Evolutionary conservation across 2,113 vertebrate species (phyloP), one percentile per base, ranked within the genome.

Genomic region (Chascanopsetta lugubris): DNA sequence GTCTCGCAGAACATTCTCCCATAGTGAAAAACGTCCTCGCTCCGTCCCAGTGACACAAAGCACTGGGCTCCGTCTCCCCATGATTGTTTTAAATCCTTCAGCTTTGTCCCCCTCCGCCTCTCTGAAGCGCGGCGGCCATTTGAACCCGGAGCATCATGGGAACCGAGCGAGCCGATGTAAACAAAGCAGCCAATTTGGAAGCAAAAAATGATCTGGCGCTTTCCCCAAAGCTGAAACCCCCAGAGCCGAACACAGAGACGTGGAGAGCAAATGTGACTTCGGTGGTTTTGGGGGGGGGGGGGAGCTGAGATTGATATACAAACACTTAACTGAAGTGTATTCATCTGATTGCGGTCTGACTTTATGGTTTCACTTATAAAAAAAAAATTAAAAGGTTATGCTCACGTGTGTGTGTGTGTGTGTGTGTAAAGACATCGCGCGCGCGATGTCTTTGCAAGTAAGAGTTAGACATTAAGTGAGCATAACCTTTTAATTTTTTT

Each of bases 181-280:
- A 42, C 67, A 84, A 80, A 87, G 25, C 55, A 86, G 82, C 85
- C 83, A 85, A 90, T 90, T 90, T 88, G 57, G 48, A 82, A 69
- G 61, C 76, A 82, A 75, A 84, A n/a, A 86, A 77, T 87, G 82
- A 56, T 49, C 56, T 17, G 26, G 69, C 66, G 66, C 77, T 82
- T 76, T 84, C 15, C 75, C 73, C 75, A 74, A 84, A 77, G 72
- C 87, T 88, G 82, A 85, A 80, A n/a, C n/a, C 38, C 79, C 47
- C 29, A 49, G 30, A 85, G 83, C 82, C 80, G 78, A 62, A 64
- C 78, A 74, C 67, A 79, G 45, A 72, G 74, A 64, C 66, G n/a
- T n/a, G 20, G 55, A 63, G 63, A 76, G 51, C 11, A 50, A 83
- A 79, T 86, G 83, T 77, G 80, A 83, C 83, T 79, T 87, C 82